Evolutionary conservation across 2,888 invertebrate genomes (phyloP).

Genomic region (Dynastes grantii): DNA sequence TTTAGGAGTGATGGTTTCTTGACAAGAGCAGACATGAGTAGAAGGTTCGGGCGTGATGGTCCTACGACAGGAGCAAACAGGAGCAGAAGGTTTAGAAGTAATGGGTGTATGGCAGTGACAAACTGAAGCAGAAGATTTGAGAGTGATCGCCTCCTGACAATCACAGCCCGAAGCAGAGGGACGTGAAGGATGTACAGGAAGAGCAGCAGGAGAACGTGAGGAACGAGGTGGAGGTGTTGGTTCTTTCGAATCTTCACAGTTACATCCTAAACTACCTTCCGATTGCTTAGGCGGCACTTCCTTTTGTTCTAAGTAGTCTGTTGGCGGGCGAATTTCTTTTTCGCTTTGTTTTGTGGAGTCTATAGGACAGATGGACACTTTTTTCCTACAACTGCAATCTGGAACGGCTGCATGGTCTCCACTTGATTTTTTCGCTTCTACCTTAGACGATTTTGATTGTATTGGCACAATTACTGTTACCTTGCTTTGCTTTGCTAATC

Average conservation of each 20-base stretch:
- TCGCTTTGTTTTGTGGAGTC: slow-evolving; percentile 23
- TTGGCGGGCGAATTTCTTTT: slow-evolving; percentile 19
- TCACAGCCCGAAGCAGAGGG: not conserved
- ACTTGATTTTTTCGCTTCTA: not conserved
- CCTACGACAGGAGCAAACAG: not conserved
- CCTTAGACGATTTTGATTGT: not conserved
- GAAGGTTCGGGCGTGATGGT: not conserved
- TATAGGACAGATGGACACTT: not conserved
- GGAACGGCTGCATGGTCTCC: not conserved
- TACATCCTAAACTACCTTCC: not conserved
- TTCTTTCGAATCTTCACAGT: not conserved
- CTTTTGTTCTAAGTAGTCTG: slow-evolving; percentile 12
- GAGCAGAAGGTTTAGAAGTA: not conserved
- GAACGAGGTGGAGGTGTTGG: slow-evolving; percentile 4
- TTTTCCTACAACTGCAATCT: not conserved
- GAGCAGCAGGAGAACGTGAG: no score
- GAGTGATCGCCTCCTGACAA: not conserved
- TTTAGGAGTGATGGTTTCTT: no score
- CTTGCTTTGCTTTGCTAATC: not conserved
- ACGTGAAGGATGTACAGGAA: not conserved
- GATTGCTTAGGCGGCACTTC: not conserved
- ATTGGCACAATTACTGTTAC: slow-evolving; percentile 2
- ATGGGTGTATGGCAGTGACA: not conserved
- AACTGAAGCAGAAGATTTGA: no score
- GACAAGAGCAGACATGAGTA: no score